These are phyloP conservation scores for Egretta garzetta DNA, from an alignment of 2,113 vertebrate species.

Conservation along the genomic window DNA sequence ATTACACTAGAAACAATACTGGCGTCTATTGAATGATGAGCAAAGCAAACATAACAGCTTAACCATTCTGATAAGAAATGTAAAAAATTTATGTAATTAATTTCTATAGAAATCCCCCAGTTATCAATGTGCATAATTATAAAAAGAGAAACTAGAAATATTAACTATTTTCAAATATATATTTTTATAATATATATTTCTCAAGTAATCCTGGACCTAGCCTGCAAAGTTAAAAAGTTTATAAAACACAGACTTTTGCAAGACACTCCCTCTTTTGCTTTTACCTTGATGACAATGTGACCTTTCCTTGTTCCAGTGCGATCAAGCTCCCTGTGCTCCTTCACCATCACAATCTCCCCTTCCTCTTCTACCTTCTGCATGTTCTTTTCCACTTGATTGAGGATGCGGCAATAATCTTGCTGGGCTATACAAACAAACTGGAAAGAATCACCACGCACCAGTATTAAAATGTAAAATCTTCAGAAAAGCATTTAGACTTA, in stretches of 20 bases:
- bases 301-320: constrained; percentile 98
- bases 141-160: neutral
- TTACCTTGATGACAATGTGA: constrained; percentile 98
- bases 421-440: constrained; percentile 99
- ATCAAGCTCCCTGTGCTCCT: constrained; percentile 96
- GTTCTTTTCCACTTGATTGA: constrained; percentile 99
- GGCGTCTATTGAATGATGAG: neutral
- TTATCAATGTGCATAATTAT: neutral
- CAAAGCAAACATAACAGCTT: neutral
- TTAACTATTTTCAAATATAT: neutral
- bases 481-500: neutral
- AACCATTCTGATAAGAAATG: neutral
- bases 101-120: neutral
- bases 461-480: constrained; percentile 31
- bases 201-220: neutral
- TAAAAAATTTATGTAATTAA: neutral
- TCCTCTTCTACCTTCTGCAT: constrained; percentile 99
- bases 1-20: neutral
- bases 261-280: neutral
- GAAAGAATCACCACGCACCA: constrained; percentile 23
- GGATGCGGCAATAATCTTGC: constrained; percentile 98
- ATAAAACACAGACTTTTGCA: neutral
- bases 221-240: neutral
- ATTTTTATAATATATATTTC: neutral
- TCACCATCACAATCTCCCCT: constrained; percentile 99